Evolutionary conservation across 2,797 vertebrate genomes (phyloP), one percentile per base, ranked within the genome.

Genomic region (Alauda arvensis): DNA sequence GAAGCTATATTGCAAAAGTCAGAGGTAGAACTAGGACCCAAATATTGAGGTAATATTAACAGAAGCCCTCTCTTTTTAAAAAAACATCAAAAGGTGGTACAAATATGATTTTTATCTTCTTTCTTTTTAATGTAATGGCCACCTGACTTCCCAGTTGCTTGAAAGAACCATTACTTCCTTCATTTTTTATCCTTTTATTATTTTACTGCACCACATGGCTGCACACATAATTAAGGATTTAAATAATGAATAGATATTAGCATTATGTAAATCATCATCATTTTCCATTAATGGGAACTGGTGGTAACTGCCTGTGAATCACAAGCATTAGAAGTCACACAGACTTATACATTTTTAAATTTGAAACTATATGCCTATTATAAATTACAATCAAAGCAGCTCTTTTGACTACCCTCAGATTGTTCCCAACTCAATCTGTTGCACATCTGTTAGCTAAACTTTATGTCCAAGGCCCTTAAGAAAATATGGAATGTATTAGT

Each of bases 231-330:
- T 94, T 83, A 92, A 92, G 70, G 84, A 91, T 91, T 93, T 92
- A 89, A 93, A 90, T 93, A 94, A 93, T 92, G 90, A 92, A 80
- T 83, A 90, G 76, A 92, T 88, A 94, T 91, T 90, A 94, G 56
- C 74, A 76, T 93, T 87, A 91, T 81, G 86, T 78, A 92, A 88
- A 92, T 92, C 79, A 83, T 85, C 67, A 85, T 83, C 28, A 83
- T 85, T 85, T 92, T 72, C 82, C 63, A 90, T 91, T 93, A 94
- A 92, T 83, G 82, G 55, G 46, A 92, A 51, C 42, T 63, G 29
- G 53, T 67, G 63, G 34, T 88, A 94, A 91, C 77, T 83, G 63
- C 24, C 88, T 92, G 82, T 78, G 84, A 94, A 92, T 87, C 82
- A 77, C 43, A 81, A 91, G 57, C 61, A 76, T 81, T 93, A 74